phyloP scores from a whole-genome alignment of 2,113 vertebrate species.

The Bagarius yarrelli region DNA sequence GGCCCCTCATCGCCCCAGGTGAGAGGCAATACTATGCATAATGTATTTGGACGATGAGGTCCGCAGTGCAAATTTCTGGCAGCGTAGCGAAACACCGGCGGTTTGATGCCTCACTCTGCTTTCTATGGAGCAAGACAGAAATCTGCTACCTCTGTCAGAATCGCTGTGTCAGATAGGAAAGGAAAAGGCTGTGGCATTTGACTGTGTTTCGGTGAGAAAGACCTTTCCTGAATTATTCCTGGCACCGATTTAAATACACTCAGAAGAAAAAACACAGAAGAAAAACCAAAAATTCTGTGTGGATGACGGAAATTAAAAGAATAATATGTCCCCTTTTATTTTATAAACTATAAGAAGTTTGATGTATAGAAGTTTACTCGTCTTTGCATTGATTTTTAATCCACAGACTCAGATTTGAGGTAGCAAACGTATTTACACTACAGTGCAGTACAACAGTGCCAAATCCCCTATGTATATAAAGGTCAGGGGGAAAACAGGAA shows the following conservation, averaged over 20 bases:
- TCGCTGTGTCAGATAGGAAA: not conserved
- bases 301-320: no score
- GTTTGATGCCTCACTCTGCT: constrained; percentile 21
- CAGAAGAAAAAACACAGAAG: not conserved
- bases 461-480: not conserved
- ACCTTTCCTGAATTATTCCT: constrained; percentile 23
- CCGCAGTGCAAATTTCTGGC: constrained; percentile 41
- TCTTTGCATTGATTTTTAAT: not conserved
- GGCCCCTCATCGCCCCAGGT: constrained; percentile 33
- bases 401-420: not conserved
- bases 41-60: constrained; percentile 43
- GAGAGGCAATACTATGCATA: constrained; percentile 30
- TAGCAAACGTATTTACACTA: not conserved
- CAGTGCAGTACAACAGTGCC: not conserved
- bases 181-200: constrained; percentile 28
- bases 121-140: constrained; percentile 19
- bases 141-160: constrained; percentile 31
- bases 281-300: not conserved
- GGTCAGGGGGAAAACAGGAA: not conserved
- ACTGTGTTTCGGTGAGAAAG: constrained; percentile 2
- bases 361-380: not conserved
- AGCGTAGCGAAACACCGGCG: constrained; percentile 37
- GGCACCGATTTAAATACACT: constrained; percentile 14
- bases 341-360: no score
- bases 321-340: no score